These are phyloP conservation scores for Hypomecis atomaria DNA, from an alignment of 2,888 invertebrate species.

Conservation along the genomic window DNA sequence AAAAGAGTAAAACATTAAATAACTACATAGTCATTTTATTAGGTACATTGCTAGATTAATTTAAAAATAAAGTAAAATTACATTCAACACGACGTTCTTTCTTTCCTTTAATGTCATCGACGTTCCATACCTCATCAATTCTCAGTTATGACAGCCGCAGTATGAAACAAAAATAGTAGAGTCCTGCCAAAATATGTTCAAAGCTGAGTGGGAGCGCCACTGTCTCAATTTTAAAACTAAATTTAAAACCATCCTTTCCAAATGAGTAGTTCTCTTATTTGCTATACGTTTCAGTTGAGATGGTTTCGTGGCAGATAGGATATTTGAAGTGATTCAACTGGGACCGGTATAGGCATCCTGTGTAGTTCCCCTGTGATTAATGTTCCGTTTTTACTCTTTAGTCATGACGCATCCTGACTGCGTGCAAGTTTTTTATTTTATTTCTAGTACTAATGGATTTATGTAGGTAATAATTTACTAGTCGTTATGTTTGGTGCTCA, in stretches of 20 bases:
- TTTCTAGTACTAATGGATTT: too few species aligned
- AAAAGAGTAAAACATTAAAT: too few species aligned
- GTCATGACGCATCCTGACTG: constrained; percentile 2
- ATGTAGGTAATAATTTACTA: too few species aligned
- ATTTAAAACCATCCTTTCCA: too few species aligned
- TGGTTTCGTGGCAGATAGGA: background rate
- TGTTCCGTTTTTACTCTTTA: background rate
- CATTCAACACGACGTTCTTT: too few species aligned
- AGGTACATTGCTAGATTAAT: too few species aligned
- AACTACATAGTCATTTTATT: too few species aligned
- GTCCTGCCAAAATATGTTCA: background rate
- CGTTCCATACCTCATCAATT: constrained; percentile 23
- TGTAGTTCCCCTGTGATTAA: constrained; percentile 2
- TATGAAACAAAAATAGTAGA: constrained; percentile 22
- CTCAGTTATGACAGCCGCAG: constrained; percentile 25
- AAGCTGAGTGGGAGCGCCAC: background rate
- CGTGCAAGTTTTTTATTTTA: constrained; percentile 6
- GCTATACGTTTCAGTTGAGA: background rate
- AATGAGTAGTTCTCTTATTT: background rate
- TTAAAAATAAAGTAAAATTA: too few species aligned
- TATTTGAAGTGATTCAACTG: constrained; percentile 16
- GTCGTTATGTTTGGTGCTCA: too few species aligned
- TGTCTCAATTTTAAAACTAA: background rate
- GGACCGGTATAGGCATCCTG: constrained; percentile 3
- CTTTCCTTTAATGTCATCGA: too few species aligned